A percentile compares a stretch with the other conserved stretches of the same genome.
Conservation (phyloP, 2,113 vertebrate species). For the Eurypyga helias region DNA sequence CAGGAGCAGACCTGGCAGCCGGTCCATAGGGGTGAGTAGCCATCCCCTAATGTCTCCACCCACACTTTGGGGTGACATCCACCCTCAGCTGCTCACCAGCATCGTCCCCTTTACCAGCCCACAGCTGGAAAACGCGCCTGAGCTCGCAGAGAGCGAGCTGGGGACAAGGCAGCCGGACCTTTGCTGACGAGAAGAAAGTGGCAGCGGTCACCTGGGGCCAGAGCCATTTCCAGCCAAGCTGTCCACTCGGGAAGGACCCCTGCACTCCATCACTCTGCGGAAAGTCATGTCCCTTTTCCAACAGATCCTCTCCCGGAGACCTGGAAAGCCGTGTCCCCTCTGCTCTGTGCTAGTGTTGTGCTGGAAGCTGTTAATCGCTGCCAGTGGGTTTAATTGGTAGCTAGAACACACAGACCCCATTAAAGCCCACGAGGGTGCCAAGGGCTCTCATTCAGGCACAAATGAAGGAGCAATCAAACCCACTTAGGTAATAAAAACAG, state of each 20-base stretch:
- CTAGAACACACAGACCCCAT: slow-evolving; percentile 25
- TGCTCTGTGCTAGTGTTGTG: rapidly evolving
- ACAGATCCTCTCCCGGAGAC: not conserved
- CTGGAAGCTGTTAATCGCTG: slow-evolving; percentile 22
- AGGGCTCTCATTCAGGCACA: slow-evolving; percentile 34
- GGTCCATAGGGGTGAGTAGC: too few relatives aligned
- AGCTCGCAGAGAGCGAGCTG: rapidly evolving
- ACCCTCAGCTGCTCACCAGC: not conserved
- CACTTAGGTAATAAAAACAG: slow-evolving; percentile 67
- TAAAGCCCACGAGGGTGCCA: slow-evolving; percentile 56
- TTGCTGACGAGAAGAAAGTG: not conserved
- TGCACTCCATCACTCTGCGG: not conserved
- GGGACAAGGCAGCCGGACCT: rapidly evolving
- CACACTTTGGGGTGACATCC: not conserved
- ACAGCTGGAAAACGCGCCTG: rapidly evolving
- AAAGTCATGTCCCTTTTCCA: not conserved
- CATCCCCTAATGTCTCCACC: not conserved
- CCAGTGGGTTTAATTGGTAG: slow-evolving; percentile 42
- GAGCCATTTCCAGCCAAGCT: not conserved
- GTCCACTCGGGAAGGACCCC: not conserved
- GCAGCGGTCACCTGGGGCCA: not conserved
- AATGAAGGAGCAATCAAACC: slow-evolving; percentile 53
- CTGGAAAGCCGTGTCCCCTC: not conserved
- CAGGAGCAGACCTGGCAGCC: not conserved
- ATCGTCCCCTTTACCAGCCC: not conserved